Percentiles rank a stretch among this genome's conserved stretches.
phyloP scores from a whole-genome alignment of 2,888 invertebrate species.

The Synanthedon formicaeformis region DNA sequence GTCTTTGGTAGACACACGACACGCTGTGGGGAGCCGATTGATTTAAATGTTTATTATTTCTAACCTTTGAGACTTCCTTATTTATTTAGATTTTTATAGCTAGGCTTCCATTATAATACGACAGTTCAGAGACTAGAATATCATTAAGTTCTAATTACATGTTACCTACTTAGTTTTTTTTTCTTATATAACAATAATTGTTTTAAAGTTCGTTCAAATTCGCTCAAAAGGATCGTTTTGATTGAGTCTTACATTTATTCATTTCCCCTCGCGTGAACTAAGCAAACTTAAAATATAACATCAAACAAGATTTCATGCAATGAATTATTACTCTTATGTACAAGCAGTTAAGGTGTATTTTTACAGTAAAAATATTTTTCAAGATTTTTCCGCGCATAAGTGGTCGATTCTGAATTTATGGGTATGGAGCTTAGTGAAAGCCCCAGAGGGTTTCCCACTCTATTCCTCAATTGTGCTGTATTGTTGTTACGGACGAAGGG shows the following conservation, averaged over 20 bases:
- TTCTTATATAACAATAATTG: neutral
- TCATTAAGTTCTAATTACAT: neutral
- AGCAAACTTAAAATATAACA: conserved; percentile 15
- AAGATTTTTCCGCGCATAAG: conserved; percentile 31
- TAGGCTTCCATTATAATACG: neutral
- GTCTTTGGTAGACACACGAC: conserved; percentile 53
- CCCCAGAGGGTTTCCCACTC: conserved; percentile 38
- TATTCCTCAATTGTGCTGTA: conserved; percentile 44
- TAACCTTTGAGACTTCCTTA: conserved; percentile 4
- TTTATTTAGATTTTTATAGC: neutral
- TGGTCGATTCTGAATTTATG: conserved; percentile 52
- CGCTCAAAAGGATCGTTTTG: conserved; percentile 19
- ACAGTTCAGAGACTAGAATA: too few species aligned
- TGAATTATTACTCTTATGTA: conserved; percentile 10
- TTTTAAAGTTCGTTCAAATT: neutral
- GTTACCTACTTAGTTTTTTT: neutral
- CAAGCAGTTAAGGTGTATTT: conserved; percentile 17
- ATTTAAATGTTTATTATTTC: conserved; percentile 32
- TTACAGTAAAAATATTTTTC: conserved; percentile 15
- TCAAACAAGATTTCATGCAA: conserved; percentile 1
- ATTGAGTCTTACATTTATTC: conserved; percentile 34
- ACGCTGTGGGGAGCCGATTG: conserved; percentile 46
- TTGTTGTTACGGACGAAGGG: conserved; percentile 29
- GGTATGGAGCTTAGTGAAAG: conserved; percentile 38
- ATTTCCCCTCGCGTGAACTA: conserved; percentile 33